Evolutionary conservation across 1,140 invertebrate genomes (phyloP), one percentile per base, ranked within the genome.

Genomic region (Brachionus rubens): DNA sequence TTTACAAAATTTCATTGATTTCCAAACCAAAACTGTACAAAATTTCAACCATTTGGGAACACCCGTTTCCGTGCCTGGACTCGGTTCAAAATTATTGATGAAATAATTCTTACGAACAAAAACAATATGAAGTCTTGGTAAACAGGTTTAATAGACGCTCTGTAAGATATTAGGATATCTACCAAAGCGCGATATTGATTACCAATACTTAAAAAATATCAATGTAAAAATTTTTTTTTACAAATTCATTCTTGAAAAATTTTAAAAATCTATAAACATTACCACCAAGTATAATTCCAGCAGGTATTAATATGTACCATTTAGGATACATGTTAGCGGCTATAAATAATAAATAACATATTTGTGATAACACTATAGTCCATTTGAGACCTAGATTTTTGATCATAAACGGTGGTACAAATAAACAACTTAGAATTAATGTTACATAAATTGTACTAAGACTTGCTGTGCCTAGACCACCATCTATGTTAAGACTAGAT

Each of bases 271-370:
- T 46, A n/a, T n/a, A n/a, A n/a, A n/a, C n/a, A n/a, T 65, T 36
- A 65, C 59, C 30, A 12, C 52, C 52, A 3, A 56, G 12, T 10
- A 46, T 16, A 3, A 46, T 46, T 7, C 43, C 43, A 46, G 52
- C 52, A 7, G 50, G 26, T 67, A 77, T 33, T 26, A 59, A 56
- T 9, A 77, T 43, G 5, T 36, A 36, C 50, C 92, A 93, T 67
- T 86, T 87, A 0, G 93, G 92, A 80, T 92, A 91, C 80, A 97
- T 94, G 84, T 98, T 94, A 2, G 92, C 90, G 4, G 87, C 91
- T 80, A 98, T 94, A 85, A 96, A 98, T 0, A 92, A 89, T 3
- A 91, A 91, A 85, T 97, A 97, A 81, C 92, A 92, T 43, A 92
- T 82, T 90, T 96, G 92, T 7, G 91, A 92, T 14, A 92, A 80